Base-by-base conservation (phyloP, 2,113 vertebrate species). In the Ammodytes marinus region DNA sequence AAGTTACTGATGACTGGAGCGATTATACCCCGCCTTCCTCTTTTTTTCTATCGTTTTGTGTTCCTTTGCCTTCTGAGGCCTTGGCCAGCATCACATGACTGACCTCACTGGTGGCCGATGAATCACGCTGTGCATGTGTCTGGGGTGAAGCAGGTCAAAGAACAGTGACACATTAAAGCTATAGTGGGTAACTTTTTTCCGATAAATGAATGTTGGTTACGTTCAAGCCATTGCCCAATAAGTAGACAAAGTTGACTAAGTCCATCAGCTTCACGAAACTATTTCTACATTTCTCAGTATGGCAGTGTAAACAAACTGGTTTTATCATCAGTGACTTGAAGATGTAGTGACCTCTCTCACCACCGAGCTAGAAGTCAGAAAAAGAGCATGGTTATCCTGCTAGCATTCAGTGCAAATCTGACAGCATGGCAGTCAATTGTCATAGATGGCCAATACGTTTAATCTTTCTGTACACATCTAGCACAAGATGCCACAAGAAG, bases 1-100 rank as follows among this genome's bases (percentile, higher is more conserved):
- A 64, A 80, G 53, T 61, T 86, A 68, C 68, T 27, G 45, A 43
- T 76, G 69, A 85, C 78, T 76, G 49, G 50, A 83, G 54, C 46
- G 19, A 52, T 46, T 86, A 63, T 54, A 6, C 1, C 60, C 53
- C 50, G 27, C 19, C 58, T 68, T 83, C 69, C 80, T 46, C 13
- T 27, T 79, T n/a, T 5, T 27, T 27, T 27, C 27, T 27, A 27
- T 58, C 27, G 10, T 69, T 72, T 81, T 65, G 47, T 69, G 49
- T 69, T 79, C 47, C 39, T 57, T 54, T 27, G 27, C 27, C 27
- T 27, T 6, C 61, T n/a, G 61, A 72, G 27, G 43, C 10, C 3
- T 69, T 77, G 76, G 75, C 42, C 68, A 49, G 49, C 10, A 49
- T 86, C 91, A 90, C 85, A 79, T 88, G 89, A 85, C 75, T 59